Base-by-base conservation (phyloP, 1,140 invertebrate genomes). In the Latrodectus geometricus region DNA sequence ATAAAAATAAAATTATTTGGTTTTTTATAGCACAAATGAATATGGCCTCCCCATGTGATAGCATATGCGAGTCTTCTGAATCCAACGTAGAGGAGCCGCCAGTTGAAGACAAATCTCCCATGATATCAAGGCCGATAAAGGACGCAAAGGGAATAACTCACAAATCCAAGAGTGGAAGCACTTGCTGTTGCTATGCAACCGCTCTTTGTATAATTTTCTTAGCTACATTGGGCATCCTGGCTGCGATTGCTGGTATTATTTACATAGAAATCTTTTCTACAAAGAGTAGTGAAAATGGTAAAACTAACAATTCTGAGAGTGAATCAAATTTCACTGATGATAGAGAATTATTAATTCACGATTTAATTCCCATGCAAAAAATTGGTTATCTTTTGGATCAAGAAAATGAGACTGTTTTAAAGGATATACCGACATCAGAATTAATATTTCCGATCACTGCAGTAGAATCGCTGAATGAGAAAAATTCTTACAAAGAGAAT, bases 241-340 rank as follows among this genome's bases (percentile, higher is more conserved):
- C 65, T 17, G 65, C 61, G 0, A 76, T 84, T 68, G 82, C 72
- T 14, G 73, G 73, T 1, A 69, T 84, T 17, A n/a, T 84, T 12
- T 84, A 76, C 21, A 66, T 84, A 65, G 82, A 84, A 69, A 35
- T 84, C n/a, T 84, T 84, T 54, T 11, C 72, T 5, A 35, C 35
- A 5, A 35, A 35, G 35, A 35, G 5, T 35, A 5, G 35, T 35
- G 35, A 35, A 5, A 35, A 35, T 35, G 35, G 35, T 35, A 35
- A 35, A 35, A 35, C 35, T 3, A 35, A 35, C 5, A 1, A 35
- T 35, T 35, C 35, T 35, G 35, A 35, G 1, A 35, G 1, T 35
- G 35, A 35, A 35, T 35, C 35, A 35, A 35, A 35, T 35, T 35
- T 35, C 35, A 35, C 35, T 3, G 35, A 35, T 35, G 35, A 35